Evolutionary conservation across 2,113 vertebrate genomes (phyloP).

Genomic region (Tachuris rubrigastra): DNA sequence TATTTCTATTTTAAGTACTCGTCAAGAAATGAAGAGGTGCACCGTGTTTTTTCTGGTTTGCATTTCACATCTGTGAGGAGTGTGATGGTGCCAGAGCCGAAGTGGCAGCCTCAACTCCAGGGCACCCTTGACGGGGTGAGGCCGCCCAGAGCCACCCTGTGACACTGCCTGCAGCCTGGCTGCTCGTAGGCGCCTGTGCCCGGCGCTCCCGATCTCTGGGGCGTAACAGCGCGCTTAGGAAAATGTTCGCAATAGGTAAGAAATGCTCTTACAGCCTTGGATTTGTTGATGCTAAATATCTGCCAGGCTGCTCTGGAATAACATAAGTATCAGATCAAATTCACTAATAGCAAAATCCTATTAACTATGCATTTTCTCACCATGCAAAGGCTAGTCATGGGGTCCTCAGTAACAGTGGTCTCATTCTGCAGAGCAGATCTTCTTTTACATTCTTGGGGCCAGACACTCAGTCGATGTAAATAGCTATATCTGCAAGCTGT

Average conservation of each 20-base stretch:
- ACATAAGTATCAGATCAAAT: constrained; percentile 57
- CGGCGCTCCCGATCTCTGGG: background rate
- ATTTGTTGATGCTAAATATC: constrained; percentile 45
- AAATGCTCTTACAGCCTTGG: constrained; percentile 16
- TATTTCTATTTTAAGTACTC: constrained; percentile 20
- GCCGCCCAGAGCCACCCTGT: background rate
- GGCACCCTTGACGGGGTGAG: background rate
- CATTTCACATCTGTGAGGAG: background rate
- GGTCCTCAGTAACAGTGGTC: constrained; percentile 45
- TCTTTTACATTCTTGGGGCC: constrained; percentile 52
- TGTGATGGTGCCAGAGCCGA: background rate
- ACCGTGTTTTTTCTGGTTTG: background rate
- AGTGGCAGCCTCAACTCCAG: background rate
- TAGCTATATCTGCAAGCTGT: background rate
- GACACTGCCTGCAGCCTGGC: background rate
- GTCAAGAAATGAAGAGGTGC: background rate
- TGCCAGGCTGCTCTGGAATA: constrained; percentile 6
- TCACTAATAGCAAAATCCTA: constrained; percentile 71
- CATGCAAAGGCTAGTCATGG: constrained; percentile 60
- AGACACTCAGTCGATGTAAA: background rate
- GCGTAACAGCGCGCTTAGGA: fast-evolving
- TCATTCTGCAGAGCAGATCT: constrained; percentile 38
- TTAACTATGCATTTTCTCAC: constrained; percentile 70
- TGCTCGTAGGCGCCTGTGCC: background rate
- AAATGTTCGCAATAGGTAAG: background rate